Conservation (phyloP, 2,797 vertebrate species). For the Cossypha niveicapilla region DNA sequence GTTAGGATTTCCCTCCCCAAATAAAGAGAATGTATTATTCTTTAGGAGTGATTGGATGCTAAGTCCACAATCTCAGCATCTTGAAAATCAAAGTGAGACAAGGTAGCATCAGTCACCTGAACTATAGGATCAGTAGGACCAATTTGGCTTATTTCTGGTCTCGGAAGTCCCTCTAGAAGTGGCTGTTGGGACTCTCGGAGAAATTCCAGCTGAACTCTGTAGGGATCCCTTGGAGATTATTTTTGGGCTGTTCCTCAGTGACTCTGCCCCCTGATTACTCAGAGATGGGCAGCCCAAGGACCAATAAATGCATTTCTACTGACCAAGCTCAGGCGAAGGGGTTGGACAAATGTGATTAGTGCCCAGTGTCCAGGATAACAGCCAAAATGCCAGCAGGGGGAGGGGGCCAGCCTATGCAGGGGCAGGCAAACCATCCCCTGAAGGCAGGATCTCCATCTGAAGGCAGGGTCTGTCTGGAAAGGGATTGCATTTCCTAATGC, state of each 20-base stretch:
- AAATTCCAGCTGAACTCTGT: background rate
- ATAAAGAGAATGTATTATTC: background rate
- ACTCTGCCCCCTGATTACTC: background rate
- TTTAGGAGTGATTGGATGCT: background rate
- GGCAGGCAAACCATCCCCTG: background rate
- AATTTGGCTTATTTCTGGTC: background rate
- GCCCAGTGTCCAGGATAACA: background rate
- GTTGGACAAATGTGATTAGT: background rate
- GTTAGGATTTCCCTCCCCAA: background rate
- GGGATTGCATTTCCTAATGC: background rate
- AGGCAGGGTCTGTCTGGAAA: background rate
- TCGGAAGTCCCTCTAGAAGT: background rate
- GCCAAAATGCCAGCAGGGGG: background rate
- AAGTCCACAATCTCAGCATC: background rate
- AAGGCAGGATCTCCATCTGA: background rate
- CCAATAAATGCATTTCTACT: background rate
- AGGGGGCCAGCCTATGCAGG: background rate
- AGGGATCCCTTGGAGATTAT: background rate
- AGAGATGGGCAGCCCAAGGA: background rate
- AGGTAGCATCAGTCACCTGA: background rate
- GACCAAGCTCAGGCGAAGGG: background rate
- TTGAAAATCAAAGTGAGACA: background rate
- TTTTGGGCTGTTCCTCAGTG: background rate
- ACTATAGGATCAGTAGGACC: background rate
- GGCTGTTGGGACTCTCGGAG: background rate